phyloP scores from a whole-genome alignment of 1,140 invertebrate genomes.

The Drosophila sp. region DNA sequence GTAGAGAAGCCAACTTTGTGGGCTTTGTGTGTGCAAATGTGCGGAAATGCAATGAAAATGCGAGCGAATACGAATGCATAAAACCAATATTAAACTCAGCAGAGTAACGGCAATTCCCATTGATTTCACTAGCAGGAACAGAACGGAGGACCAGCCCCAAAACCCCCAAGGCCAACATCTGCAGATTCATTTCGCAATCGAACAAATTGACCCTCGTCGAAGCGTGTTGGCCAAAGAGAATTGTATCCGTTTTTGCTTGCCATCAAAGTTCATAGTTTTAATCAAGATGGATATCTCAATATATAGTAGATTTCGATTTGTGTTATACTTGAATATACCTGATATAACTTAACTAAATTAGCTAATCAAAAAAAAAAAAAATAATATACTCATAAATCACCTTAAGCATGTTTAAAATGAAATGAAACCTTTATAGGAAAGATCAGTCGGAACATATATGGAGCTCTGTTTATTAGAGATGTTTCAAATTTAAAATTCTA shows the following conservation, averaged over 20 bases:
- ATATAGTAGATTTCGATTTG: too few species aligned
- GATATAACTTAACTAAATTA: too few species aligned
- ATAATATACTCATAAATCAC: too few species aligned
- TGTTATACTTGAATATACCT: too few species aligned
- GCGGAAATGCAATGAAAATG: conserved; percentile 62
- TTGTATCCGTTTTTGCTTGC: neutral
- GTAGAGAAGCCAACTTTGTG: conserved; percentile 11
- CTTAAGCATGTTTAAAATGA: too few species aligned
- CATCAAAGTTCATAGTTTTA: too few species aligned
- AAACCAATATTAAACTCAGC: conserved; percentile 10
- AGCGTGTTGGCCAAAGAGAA: neutral
- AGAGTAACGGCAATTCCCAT: conserved; percentile 9
- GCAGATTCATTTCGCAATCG: neutral
- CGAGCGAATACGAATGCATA: conserved; percentile 21
- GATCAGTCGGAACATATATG: too few species aligned
- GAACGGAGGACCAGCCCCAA: neutral
- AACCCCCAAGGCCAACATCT: neutral
- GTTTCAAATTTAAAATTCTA: too few species aligned
- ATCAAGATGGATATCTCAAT: too few species aligned
- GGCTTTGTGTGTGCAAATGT: conserved; percentile 46
- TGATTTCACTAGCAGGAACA: neutral
- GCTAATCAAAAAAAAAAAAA: too few species aligned
- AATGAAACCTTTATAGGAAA: too few species aligned
- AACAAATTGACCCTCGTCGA: neutral
- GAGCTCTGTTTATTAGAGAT: too few species aligned